Percentiles rank a stretch among this genome's conserved stretches.
These are phyloP conservation scores for Paratrypauchen microcephalus DNA, from an alignment of 2,797 vertebrate species.

Conservation along the genomic window DNA sequence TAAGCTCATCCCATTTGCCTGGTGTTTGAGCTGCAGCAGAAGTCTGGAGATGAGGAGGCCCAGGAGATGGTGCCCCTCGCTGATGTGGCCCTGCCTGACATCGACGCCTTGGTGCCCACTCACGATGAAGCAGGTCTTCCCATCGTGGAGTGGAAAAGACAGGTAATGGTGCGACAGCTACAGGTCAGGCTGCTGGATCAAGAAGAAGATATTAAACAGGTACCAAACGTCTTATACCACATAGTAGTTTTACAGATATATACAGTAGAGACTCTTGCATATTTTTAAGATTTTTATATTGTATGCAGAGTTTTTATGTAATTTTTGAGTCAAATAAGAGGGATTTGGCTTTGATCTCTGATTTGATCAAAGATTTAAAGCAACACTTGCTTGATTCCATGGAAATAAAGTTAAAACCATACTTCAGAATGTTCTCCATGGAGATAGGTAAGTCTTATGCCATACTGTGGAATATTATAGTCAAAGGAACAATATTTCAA, in stretches of 20 bases:
- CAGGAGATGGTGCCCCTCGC: constrained; percentile 43
- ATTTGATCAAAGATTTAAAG: no score
- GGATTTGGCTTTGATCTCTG: no score
- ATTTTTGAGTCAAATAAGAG: no score
- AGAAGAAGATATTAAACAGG: constrained; percentile 68
- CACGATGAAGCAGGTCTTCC: constrained; percentile 83
- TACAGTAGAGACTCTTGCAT: no score
- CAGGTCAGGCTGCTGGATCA: constrained; percentile 81
- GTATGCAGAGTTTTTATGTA: no score
- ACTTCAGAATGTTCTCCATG: no score
- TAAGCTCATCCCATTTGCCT: neutral
- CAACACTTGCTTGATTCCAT: no score
- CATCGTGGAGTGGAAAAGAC: constrained; percentile 96
- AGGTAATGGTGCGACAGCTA: constrained; percentile 93
- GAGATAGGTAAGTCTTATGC: no score
- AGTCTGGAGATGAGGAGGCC: constrained; percentile 52
- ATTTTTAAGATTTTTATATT: no score
- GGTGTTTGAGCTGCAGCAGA: constrained; percentile 54
- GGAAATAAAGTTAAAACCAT: no score
- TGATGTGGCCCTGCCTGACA: constrained; percentile 76
- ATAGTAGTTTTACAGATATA: neutral
- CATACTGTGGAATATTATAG: no score
- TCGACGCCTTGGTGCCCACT: constrained; percentile 89
- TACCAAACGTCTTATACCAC: constrained; percentile 15
- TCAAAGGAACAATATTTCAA: no score